A percentile compares a stretch with the other conserved stretches of the same genome.
These are phyloP conservation scores for Achroia grisella DNA, from an alignment of 1,140 invertebrate species.

Conservation along the genomic window DNA sequence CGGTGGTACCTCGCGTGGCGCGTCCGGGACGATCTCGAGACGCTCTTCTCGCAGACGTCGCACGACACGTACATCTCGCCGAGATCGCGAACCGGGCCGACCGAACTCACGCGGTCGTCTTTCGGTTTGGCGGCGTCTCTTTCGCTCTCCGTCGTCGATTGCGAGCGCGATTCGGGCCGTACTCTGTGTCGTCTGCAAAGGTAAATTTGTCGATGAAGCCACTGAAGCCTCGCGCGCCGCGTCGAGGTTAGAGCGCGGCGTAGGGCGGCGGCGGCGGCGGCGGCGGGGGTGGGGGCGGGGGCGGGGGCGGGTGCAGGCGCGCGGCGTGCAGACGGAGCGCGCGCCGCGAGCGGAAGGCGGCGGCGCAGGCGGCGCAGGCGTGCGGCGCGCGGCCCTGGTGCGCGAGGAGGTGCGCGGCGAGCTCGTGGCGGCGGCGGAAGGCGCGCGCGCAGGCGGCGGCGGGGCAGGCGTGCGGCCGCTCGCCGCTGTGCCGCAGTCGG, in stretches of 20 bases:
- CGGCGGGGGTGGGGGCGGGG: slow-evolving; percentile 4
- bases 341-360: slow-evolving; percentile 37
- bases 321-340: slow-evolving; percentile 38
- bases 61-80: slow-evolving; percentile 58
- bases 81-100: slow-evolving; percentile 17
- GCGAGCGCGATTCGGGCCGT: background rate
- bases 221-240: too few species aligned
- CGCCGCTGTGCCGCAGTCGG: slow-evolving; percentile 78
- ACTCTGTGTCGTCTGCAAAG: slow-evolving; percentile 3
- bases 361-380: slow-evolving; percentile 29
- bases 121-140: background rate
- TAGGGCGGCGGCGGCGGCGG: too few species aligned
- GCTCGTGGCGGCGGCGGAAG: slow-evolving; percentile 76
- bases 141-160: slow-evolving; percentile 1
- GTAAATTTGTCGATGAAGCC: background rate
- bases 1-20: slow-evolving; percentile 29
- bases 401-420: slow-evolving; percentile 72
- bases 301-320: slow-evolving; percentile 20
- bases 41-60: slow-evolving; percentile 60
- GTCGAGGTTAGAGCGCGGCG: background rate
- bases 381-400: slow-evolving; percentile 38
- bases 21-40: slow-evolving; percentile 42
- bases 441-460: slow-evolving; percentile 75
- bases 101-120: too few species aligned
- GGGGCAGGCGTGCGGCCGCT: slow-evolving; percentile 78